Base-by-base conservation (phyloP, 2,797 vertebrate species). In the Oreochromis mossambicus region DNA sequence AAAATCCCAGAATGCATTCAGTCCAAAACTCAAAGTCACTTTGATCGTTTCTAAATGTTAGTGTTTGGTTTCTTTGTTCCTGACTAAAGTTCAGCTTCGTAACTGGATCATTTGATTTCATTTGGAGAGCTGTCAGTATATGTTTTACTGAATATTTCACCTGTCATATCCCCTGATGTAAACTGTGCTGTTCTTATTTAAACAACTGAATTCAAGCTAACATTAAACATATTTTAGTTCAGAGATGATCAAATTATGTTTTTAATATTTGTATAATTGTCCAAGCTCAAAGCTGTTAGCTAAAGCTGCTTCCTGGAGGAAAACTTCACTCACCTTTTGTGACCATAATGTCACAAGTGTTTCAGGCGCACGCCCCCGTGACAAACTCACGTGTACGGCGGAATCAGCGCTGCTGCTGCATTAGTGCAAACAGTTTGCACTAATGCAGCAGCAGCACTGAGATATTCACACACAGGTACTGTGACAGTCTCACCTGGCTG, bases 401-500 rank as follows among this genome's bases (percentile, higher is more conserved):
- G 11, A 21, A 21, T 41, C 36, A 13, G 61, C n/a, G n/a, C 61
- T 14, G 19, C 58, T 34, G n/a, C 38, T n/a, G 52, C 51, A 12
- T n/a, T 52, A 21, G 29, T 1, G 26, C 56, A 21, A n/a, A n/a
- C 51, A 21, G 5, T 52, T 21, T 21, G 43, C 43, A 46, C 9
- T 15, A 3, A n/a, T 15, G 17, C 41, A 19, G 8, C 24, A 12
- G 73, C 58, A 38, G n/a, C 19, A 4, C n/a, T 17, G 46, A 24
- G 4, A 9, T n/a, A 2, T 7, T n/a, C 21, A 24, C n/a, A 66
- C 12, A 14, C n/a, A 75, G 86, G 43, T 8, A 5, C 2, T 2
- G 6, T 7, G 26, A 5, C 19, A 4, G 21, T 3, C 41, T 89
- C 92, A 96, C 96, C 96, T 96, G 21, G 91, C 86, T 32, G 93